Evolutionary conservation across 2,888 invertebrate genomes (phyloP), one percentile per base, ranked within the genome.

Genomic region (Rutpela maculata): DNA sequence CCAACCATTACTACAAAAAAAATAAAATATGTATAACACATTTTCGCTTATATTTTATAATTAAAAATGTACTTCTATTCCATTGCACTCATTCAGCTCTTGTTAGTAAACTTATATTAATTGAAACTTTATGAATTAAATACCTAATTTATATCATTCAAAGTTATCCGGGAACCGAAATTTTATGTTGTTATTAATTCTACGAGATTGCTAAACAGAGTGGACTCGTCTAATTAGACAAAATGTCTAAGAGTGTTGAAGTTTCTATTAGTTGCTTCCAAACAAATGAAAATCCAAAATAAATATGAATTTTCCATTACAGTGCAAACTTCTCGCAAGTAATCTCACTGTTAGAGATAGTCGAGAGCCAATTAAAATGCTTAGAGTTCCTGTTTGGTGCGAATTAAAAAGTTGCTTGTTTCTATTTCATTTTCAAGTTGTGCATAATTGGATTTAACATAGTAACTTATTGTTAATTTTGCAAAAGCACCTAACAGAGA

Each of bases 381-480:
- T 65, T 38, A 72, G 26, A 72, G 26, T 22, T 70, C 66, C 22
- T 43, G 50, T 74, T 56, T 31, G 26, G 50, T 6, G 69, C 50
- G 75, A 76, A 75, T 74, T 76, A 77, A 75, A 79, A 80, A 75
- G 74, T 71, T 22, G 57, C 75, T 70, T 73, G 76, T 66, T 74
- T 76, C 71, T 63, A 65, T 71, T 72, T 73, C 50, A 65, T 73
- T 50, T 67, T 67, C 31, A 62, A 67, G 63, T 56, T 75, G 69
- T 43, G 38, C 73, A 78, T 80, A 81, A 81, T 82, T 80, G 76
- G 76, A 80, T 81, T 76, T 65, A 60, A 43, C 75, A 63, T 70
- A 68, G 43, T 62, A 76, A 78, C 76, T 81, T 74, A 79, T 80
- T 81, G 83, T 82, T 83, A 83, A 84, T 82, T 82, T 80, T 72